Evolutionary conservation across 2,113 vertebrate species (phyloP).

Genomic region (Taurulus bubalis): DNA sequence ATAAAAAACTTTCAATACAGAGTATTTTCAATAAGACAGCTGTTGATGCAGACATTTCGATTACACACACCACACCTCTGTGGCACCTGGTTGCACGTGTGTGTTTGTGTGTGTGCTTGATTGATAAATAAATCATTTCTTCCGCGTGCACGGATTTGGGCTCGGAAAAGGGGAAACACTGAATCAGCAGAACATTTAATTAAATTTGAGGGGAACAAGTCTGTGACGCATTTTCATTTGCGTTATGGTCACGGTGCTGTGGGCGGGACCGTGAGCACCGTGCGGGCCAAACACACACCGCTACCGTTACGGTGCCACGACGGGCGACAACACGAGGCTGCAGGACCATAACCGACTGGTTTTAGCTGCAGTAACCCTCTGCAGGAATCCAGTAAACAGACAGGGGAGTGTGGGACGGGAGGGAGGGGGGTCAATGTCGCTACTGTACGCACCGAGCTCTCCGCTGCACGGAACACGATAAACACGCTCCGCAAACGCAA

Average conservation of each 20-base stretch:
- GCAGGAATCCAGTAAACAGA: constrained; percentile 28
- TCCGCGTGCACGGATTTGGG: neutral
- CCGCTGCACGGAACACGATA: constrained; percentile 45
- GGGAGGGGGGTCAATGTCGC: constrained; percentile 15
- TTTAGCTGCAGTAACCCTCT: neutral
- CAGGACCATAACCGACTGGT: neutral
- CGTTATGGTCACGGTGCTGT: constrained; percentile 64
- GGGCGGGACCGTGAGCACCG: constrained; percentile 63
- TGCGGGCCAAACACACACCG: constrained; percentile 46
- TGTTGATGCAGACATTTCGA: neutral
- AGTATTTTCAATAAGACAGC: neutral
- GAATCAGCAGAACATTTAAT: neutral
- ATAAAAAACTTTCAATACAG: constrained; percentile 11
- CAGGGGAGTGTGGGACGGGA: constrained; percentile 15
- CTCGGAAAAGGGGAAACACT: neutral
- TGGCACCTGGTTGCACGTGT: neutral
- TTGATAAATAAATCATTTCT: neutral
- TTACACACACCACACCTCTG: neutral
- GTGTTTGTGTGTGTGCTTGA: neutral
- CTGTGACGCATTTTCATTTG: constrained; percentile 75
- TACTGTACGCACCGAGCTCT: constrained; percentile 41
- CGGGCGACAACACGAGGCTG: neutral
- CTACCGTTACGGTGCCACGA: constrained; percentile 24
- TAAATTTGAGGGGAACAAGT: constrained; percentile 47
- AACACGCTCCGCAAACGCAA: constrained; percentile 44